These are phyloP conservation scores for Lithobates sylvaticus DNA, from an alignment of 2,797 vertebrate genomes.

Conservation along the genomic window DNA sequence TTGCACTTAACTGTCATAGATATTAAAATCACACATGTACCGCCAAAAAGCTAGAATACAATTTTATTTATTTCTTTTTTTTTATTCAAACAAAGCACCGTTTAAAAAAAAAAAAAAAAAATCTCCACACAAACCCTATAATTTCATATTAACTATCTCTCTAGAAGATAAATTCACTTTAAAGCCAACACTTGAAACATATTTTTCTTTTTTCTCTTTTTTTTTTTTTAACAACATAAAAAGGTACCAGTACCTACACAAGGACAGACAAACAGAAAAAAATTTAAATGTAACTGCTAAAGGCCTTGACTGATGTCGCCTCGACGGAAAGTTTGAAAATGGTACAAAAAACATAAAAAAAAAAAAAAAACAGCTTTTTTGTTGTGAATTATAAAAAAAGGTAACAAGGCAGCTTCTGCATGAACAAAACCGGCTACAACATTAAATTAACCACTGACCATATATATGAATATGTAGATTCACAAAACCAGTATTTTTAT, in stretches of 20 bases:
- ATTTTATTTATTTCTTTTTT: slow-evolving; percentile 68
- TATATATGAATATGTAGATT: slow-evolving; percentile 88
- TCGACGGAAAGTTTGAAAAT: slow-evolving; percentile 77
- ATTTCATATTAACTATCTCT: slow-evolving; percentile 91
- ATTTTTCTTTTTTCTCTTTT: slow-evolving; percentile 53
- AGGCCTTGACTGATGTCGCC: slow-evolving; percentile 84
- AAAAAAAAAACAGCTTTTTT: slow-evolving; percentile 75
- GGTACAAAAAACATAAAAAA: slow-evolving; percentile 72
- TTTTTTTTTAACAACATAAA: slow-evolving; percentile 74
- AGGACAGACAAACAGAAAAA: slow-evolving; percentile 82
- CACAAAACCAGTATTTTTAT: slow-evolving; percentile 80
- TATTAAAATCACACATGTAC: slow-evolving; percentile 98
- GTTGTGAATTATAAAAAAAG: slow-evolving; percentile 72
- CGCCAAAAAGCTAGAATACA: slow-evolving; percentile 94
- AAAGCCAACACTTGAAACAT: slow-evolving; percentile 95
- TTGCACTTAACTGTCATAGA: slow-evolving; percentile 92
- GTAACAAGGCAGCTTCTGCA: slow-evolving; percentile 77
- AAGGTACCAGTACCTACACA: slow-evolving; percentile 99
- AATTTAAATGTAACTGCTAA: slow-evolving; percentile 90
- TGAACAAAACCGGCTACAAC: slow-evolving; percentile 89
- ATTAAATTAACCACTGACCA: slow-evolving; percentile 88
- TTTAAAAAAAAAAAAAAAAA: slow-evolving; percentile 87
- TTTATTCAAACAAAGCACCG: slow-evolving; percentile 95
- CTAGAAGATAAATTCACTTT: slow-evolving; percentile 94
- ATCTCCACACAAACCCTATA: slow-evolving; percentile 94